Evolutionary conservation across 2,797 vertebrate species (phyloP).

Genomic region (Petrocephalus schoutedeni): DNA sequence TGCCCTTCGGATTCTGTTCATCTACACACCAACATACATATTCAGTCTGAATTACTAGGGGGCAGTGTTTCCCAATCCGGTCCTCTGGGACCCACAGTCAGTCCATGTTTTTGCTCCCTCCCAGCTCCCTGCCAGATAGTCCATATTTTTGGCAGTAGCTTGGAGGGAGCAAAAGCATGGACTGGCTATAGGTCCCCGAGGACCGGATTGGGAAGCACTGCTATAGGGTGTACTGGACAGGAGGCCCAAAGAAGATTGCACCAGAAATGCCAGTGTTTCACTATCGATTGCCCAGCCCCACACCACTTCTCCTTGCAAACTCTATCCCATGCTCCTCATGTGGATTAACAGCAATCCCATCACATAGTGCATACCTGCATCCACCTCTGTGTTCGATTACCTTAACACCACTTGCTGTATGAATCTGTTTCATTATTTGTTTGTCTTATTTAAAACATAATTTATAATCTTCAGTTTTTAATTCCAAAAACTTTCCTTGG

Average conservation of each 20-base stretch:
- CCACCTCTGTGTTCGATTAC: neutral
- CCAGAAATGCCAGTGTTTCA: neutral
- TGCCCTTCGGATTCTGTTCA: neutral
- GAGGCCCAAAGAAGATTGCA: neutral
- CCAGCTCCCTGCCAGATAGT: neutral
- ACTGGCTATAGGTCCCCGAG: neutral
- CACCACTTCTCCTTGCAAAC: neutral
- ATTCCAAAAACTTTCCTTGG: neutral
- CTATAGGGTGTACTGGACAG: neutral
- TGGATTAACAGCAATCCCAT: neutral
- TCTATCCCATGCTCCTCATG: neutral
- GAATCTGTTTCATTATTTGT: neutral
- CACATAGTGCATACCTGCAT: neutral
- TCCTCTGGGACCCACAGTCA: neutral
- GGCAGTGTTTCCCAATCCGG: neutral
- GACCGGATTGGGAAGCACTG: neutral
- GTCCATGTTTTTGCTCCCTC: neutral
- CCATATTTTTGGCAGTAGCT: neutral
- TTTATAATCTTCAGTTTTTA: neutral
- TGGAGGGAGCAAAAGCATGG: neutral
- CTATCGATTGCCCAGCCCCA: neutral
- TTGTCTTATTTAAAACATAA: neutral
- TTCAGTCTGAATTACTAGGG: neutral
- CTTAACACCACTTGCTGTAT: neutral
- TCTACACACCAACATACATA: neutral